Evolutionary conservation across 2,797 vertebrate genomes (phyloP).

Genomic region (Sebastes ruberrimus): DNA sequence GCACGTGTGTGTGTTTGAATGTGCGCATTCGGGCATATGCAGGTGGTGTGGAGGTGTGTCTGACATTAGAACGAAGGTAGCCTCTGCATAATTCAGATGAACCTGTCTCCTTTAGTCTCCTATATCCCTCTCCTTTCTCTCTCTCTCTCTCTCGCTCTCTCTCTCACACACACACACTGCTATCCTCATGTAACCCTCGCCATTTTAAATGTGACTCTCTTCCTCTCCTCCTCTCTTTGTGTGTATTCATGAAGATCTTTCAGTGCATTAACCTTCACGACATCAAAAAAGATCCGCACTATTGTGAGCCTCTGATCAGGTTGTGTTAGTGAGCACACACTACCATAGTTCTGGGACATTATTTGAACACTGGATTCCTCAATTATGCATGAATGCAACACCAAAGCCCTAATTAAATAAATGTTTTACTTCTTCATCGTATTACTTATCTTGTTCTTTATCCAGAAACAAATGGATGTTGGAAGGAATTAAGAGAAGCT

Average conservation of each 20-base stretch:
- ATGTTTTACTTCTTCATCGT: slow-evolving; percentile 49
- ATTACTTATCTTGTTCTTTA: slow-evolving; percentile 49
- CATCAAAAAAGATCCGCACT: slow-evolving; percentile 21
- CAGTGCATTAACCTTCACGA: slow-evolving; percentile 33
- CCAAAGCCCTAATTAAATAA: slow-evolving; percentile 61
- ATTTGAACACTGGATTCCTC: slow-evolving; percentile 48
- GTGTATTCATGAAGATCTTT: slow-evolving; percentile 25
- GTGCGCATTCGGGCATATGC: slow-evolving; percentile 10
- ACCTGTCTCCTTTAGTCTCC: slow-evolving; percentile 63
- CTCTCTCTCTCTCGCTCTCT: not conserved
- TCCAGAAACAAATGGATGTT: slow-evolving; percentile 50
- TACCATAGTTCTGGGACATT: slow-evolving; percentile 24
- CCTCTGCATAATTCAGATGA: slow-evolving; percentile 70
- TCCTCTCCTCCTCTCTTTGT: not conserved
- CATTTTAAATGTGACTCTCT: slow-evolving; percentile 13
- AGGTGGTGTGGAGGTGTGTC: slow-evolving; percentile 50
- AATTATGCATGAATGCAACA: slow-evolving; percentile 60
- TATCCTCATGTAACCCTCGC: slow-evolving; percentile 33
- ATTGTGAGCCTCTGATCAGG: slow-evolving; percentile 37
- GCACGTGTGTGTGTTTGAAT: not conserved
- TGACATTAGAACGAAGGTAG: slow-evolving; percentile 66
- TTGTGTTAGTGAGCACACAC: not conserved
- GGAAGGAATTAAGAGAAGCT: slow-evolving; percentile 55
- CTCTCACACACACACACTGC: not conserved
- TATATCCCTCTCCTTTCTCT: slow-evolving; percentile 10